Evolutionary conservation across 1,140 invertebrate species (phyloP), one percentile per base, ranked within the genome.

Genomic region (Drosophila insularis): DNA sequence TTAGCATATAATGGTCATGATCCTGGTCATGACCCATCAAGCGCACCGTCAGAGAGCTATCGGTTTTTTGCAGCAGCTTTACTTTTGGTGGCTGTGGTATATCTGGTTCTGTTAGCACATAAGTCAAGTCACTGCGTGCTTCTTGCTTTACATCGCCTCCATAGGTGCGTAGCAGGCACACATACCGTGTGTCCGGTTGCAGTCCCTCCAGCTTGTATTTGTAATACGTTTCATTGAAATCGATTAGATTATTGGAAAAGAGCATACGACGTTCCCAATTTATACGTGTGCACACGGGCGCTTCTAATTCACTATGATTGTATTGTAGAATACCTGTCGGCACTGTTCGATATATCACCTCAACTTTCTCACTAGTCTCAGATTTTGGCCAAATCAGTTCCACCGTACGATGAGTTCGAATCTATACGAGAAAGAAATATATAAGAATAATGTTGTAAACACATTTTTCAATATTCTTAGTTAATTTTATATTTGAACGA

Each of bases 71-170:
- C 0, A 31, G 39, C 2, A 91, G 21, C 6, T 64, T 10, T 17
- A 91, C 21, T 0, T 37, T 35, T 0, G 90, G 90, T n/a, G 78
- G 60, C 10, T 60, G 61, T 0, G 90, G 90, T 63, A 90, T 78
- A 19, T 91, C 86, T 19, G 59, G n/a, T 17, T 67, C 50, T 3
- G 90, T 91, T 6, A 63, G 70, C 8, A 78, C 58, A 31, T 82
- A 91, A 13, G 62, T 78, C 19, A 91, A 19, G 27, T 89, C 89
- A 58, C 90, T 91, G 40, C 90, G 80, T 10, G 90, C 74, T 19
- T 91, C 86, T 0, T 74, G 67, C 1, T 56, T 59, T 6, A 40
- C 4, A 6, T 78, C 74, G 7, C 71, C 71, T 1, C 90, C 80
- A 54, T 90, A 91, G 6, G 90, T 90, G 35, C 87, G 87, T 21